Evolutionary conservation across 37 sponge, comb jelly and placozoan species (phyloP).

Genomic region (Halisarca cf. caerulea): DNA sequence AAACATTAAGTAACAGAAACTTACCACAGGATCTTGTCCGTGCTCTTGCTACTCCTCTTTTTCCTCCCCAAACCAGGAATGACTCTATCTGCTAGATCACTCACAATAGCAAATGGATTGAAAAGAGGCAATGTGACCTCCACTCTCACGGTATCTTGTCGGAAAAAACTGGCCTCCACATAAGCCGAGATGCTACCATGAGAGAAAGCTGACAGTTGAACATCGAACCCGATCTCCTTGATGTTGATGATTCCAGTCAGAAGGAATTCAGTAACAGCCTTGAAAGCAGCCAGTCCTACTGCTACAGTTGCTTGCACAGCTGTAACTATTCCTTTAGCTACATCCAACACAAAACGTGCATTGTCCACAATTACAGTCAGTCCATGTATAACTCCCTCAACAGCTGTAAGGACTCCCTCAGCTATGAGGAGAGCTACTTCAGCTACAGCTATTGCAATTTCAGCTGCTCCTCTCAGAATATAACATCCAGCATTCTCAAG

Average conservation of each 20-base stretch:
- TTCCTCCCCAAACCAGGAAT: not conserved
- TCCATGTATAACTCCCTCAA: not conserved
- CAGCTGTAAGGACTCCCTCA: not conserved
- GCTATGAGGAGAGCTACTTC: not conserved
- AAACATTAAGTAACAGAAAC: too few relatives aligned
- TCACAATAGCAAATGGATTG: constrained; percentile 2
- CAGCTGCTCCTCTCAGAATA: not conserved
- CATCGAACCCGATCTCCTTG: constrained; percentile 21
- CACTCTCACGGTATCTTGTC: not conserved
- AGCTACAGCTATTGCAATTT: not conserved
- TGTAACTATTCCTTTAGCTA: not conserved
- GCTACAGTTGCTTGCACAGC: not conserved
- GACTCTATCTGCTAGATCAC: constrained; percentile 2
- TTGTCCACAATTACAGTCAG: not conserved
- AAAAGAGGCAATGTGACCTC: not conserved
- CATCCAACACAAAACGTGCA: not conserved
- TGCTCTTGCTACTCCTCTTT: not conserved
- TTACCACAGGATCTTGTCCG: too few relatives aligned
- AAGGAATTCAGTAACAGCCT: too few relatives aligned
- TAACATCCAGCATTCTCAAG: constrained; percentile 16
- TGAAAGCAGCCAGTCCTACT: not conserved
- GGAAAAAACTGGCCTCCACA: not conserved
- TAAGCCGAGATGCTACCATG: not conserved
- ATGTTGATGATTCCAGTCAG: constrained; percentile 12
- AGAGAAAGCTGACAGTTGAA: not conserved